A percentile compares a stretch with the other conserved stretches of the same genome.
These are phyloP conservation scores for Hystrix brachyura DNA, from an alignment of 2,113 vertebrate genomes.

Conservation along the genomic window DNA sequence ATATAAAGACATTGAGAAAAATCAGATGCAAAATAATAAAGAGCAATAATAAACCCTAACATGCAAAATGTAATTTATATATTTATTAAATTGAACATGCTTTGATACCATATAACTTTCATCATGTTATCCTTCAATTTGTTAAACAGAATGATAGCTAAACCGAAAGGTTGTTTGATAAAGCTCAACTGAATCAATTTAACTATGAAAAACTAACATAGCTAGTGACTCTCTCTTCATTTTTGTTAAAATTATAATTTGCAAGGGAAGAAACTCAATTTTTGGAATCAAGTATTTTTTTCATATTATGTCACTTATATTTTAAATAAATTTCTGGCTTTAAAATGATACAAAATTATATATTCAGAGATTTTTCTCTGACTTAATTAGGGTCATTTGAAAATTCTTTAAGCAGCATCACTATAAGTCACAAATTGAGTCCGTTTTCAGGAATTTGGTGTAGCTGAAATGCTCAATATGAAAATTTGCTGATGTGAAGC, in stretches of 20 bases:
- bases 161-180: not conserved
- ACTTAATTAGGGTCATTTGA: not conserved
- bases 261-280: not conserved
- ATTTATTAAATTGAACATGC: not conserved
- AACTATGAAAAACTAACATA: not conserved
- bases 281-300: not conserved
- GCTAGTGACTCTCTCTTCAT: not conserved
- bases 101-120: not conserved
- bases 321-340: not conserved
- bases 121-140: not conserved
- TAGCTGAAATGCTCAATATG: not conserved
- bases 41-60: not conserved
- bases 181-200: not conserved
- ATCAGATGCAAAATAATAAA: not conserved
- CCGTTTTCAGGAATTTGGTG: conserved; percentile 10
- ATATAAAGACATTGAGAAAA: not conserved
- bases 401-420: conserved; percentile 36
- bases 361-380: not conserved
- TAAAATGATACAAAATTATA: not conserved
- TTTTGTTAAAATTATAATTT: conserved; percentile 4
- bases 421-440: conserved; percentile 43
- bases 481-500: not conserved
- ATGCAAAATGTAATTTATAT: not conserved
- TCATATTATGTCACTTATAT: not conserved
- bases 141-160: not conserved